A percentile compares a stretch with the other conserved stretches of the same genome.
phyloP scores from a whole-genome alignment of 2,888 invertebrate species.

The Ephialtes manifestator region DNA sequence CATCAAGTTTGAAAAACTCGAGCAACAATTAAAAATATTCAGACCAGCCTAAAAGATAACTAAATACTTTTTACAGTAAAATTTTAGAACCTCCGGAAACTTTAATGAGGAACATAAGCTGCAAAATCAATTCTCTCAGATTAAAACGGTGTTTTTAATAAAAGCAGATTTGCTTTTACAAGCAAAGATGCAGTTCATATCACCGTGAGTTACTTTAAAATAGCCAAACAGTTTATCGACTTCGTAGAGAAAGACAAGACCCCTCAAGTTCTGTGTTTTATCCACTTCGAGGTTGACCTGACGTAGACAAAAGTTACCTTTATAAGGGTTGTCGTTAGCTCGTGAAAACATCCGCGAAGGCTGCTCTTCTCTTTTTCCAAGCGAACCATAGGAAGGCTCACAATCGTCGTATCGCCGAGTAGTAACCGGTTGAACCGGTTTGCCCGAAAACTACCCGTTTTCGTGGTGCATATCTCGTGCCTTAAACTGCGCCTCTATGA shows the following conservation, averaged over 20 bases:
- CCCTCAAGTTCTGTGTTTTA: neutral
- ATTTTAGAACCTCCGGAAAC: too few species aligned
- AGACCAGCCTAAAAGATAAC: too few species aligned
- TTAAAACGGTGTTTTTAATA: too few species aligned
- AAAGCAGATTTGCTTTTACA: too few species aligned
- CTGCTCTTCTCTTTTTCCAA: constrained; percentile 36
- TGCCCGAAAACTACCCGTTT: constrained; percentile 81
- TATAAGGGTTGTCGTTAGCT: constrained; percentile 50
- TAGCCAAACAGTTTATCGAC: neutral
- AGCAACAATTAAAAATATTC: too few species aligned
- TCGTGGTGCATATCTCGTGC: constrained; percentile 52
- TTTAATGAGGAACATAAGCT: too few species aligned
- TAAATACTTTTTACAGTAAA: too few species aligned
- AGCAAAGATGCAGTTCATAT: neutral
- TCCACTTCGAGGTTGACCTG: constrained; percentile 22
- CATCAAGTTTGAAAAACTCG: too few species aligned
- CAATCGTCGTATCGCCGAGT: constrained; percentile 27
- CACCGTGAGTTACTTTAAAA: neutral
- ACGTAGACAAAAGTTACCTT: constrained; percentile 79
- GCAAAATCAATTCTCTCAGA: too few species aligned
- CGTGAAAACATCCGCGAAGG: constrained; percentile 65
- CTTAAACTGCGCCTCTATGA: constrained; percentile 26
- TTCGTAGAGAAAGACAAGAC: neutral
- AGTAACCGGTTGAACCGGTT: constrained; percentile 83
- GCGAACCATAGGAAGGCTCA: constrained; percentile 27